Base-by-base conservation (phyloP, 2,888 invertebrate species). In the Eupithecia inturbata region DNA sequence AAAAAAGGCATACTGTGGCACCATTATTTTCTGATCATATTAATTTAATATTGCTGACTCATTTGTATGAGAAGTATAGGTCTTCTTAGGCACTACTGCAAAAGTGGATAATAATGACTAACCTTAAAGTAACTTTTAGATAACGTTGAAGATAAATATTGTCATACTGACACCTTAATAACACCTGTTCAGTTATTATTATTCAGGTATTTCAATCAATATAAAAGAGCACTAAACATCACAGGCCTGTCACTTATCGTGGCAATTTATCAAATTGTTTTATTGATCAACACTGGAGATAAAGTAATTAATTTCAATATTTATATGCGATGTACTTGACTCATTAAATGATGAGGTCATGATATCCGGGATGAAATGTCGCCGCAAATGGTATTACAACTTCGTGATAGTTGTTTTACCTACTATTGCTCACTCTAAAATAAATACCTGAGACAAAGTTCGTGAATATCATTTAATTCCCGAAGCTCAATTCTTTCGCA, bases 311-410 rank as follows among this genome's bases (percentile, higher is more conserved):
- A 75, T 71, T 72, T 71, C n/a, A 70, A 77, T 74, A 67, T 74
- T 73, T 68, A 77, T 74, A 77, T 69, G 71, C 64, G 67, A 73
- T 71, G 74, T 73, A 74, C 75, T 75, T 75, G 73, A 74, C 64
- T 71, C 67, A 57, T 72, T 67, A 62, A 68, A 73, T 60, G 62
- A 77, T 79, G 79, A 79, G 72, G 73, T 78, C 77, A 79, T 75
- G 53, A 62, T 68, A 63, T 75, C 76, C 74, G 74, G 78, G 75
- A 76, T 66, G 14, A 74, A 76, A 77, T 78, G 78, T 76, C 79
- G 73, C 70, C 67, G 68, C 62, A 75, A 74, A 77, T 73, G 68
- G 72, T 75, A 41, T 33, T 68, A 68, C 39, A 36, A 70, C 66
- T 41, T 71, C 69, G 66, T 71, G 64, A 71, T 70, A 57, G 45